Base-by-base conservation (phyloP, 2,888 invertebrate species). In the Mesorhabditis sp. region DNA sequence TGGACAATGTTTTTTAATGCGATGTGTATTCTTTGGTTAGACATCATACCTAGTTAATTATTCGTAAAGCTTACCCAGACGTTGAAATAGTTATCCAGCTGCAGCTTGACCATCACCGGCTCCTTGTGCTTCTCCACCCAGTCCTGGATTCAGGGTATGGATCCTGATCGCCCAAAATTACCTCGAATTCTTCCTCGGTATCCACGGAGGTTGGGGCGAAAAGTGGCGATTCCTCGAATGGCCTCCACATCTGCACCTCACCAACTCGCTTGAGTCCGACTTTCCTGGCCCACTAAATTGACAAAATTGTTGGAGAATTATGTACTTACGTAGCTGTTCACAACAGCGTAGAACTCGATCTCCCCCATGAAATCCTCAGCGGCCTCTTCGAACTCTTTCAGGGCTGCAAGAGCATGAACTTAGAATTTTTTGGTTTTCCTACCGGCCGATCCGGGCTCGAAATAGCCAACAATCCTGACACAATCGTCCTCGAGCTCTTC, bases 291-390 rank as follows among this genome's bases (percentile, higher is more conserved):
- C 85, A 85, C 82, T 84, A 68, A 68, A 81, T n/a, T 2, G 7
- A 13, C 1, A n/a, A 10, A 4, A 68, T 41, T 43, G 2, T 4
- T n/a, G 7, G 42, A 63, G 7, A 45, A 58, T 65, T 66, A 1
- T 28, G 50, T 44, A 58, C 64, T 62, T 50, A 82, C 82, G 72
- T 83, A 80, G 15, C 82, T 82, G 42, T 82, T 82, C 58, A 86
- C 85, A 64, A 85, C 86, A 45, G 85, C 85, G 71, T 82, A 85
- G 74, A 85, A 85, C 65, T 85, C 85, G 68, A 85, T 81, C 67
- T 86, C 85, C 67, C 85, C 85, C 85, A 85, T 85, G 73, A 86
- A 85, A 61, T 85, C 85, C 68, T 85, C 85, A 10, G 85, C 85
- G 10, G 85, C 85, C 68, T 85, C 85, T 71, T 85, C 85, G 72